Evolutionary conservation across 2,113 vertebrate species (phyloP).

Genomic region (Chamaea fasciata): DNA sequence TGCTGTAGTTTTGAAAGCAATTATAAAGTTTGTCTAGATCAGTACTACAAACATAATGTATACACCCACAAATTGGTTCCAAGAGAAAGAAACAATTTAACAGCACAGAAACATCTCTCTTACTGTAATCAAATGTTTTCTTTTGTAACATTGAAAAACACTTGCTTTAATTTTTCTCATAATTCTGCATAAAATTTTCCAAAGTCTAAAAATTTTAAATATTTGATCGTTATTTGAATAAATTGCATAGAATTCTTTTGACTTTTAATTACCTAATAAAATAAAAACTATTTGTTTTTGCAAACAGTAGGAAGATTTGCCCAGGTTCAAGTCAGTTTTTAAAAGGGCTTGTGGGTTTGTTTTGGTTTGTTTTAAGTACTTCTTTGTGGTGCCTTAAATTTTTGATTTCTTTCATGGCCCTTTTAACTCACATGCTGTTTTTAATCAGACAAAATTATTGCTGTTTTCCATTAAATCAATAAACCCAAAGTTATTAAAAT

Average conservation of each 20-base stretch:
- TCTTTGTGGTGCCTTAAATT: background rate
- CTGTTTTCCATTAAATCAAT: background rate
- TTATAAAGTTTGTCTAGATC: background rate
- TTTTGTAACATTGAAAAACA: background rate
- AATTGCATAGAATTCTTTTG: background rate
- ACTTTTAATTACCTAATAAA: background rate
- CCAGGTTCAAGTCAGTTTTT: background rate
- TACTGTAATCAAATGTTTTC: rapidly evolving
- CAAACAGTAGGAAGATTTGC: background rate
- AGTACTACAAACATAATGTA: background rate
- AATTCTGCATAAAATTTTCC: background rate
- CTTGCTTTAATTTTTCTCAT: background rate
- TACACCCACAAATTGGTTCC: background rate
- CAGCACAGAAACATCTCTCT: background rate
- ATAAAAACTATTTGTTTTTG: background rate
- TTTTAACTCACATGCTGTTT: background rate
- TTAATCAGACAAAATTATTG: background rate
- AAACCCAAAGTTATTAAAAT: background rate
- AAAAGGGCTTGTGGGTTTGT: background rate
- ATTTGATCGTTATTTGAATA: background rate
- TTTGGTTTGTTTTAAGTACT: background rate
- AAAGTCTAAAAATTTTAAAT: background rate
- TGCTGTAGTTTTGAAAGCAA: background rate
- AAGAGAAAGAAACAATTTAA: background rate
- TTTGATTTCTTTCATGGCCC: background rate